Percentiles rank a stretch among this genome's conserved stretches.
phyloP scores from a whole-genome alignment of 2,888 invertebrate genomes.

The Philopedon plagiatum region DNA sequence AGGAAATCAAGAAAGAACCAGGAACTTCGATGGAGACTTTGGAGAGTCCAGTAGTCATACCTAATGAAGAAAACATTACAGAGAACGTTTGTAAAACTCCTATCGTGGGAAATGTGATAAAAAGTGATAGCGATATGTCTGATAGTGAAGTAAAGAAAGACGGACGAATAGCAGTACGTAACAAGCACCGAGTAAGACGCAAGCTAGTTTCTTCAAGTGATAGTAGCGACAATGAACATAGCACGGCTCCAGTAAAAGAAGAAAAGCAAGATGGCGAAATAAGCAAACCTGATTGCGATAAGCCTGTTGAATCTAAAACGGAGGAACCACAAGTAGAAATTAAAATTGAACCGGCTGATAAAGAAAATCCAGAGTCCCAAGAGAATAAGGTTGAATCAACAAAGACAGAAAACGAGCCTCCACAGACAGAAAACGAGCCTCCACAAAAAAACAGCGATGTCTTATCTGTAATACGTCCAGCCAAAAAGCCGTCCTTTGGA shows the following conservation, averaged over 20 bases:
- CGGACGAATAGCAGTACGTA: conserved; percentile 47
- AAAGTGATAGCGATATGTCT: conserved; percentile 44
- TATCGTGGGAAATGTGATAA: conserved; percentile 41
- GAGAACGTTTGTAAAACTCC: conserved; percentile 33
- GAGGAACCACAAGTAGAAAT: conserved; percentile 3
- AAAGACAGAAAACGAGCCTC: not conserved
- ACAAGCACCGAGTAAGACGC: conserved; percentile 54
- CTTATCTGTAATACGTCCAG: conserved; percentile 62
- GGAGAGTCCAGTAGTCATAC: not conserved
- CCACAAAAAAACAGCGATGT: conserved; percentile 20
- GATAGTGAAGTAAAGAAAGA: conserved; percentile 51
- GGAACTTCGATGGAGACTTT: not conserved
- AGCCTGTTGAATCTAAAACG: conserved; percentile 3
- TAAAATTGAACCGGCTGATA: conserved; percentile 20
- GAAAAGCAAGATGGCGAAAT: conserved; percentile 21
- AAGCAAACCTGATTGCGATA: conserved; percentile 21
- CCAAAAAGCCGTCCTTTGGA: conserved; percentile 76
- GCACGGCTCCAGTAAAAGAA: conserved; percentile 7
- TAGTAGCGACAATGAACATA: conserved; percentile 66
- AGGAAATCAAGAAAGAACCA: conserved; percentile 14
- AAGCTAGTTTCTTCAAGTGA: conserved; percentile 57
- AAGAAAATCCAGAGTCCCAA: conserved; percentile 2
- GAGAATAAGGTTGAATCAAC: not conserved
- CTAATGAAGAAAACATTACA: conserved; percentile 42
- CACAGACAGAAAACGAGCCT: conserved; percentile 8